These are phyloP conservation scores for Cryptocephalus primarius DNA, from an alignment of 2,888 invertebrate genomes.

Conservation along the genomic window DNA sequence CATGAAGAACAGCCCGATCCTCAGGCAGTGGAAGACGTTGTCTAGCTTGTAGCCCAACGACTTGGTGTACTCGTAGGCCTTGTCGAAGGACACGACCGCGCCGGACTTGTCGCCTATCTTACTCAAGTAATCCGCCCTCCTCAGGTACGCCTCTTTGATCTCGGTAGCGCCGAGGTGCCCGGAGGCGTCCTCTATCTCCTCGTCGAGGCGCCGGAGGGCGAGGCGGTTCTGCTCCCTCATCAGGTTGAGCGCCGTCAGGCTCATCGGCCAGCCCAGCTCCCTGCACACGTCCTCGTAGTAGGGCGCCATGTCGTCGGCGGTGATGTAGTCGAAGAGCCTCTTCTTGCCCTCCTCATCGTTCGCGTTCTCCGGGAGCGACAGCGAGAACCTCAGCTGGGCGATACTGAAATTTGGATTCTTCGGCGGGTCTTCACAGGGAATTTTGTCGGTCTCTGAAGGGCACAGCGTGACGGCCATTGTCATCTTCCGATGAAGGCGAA, in stretches of 20 bases:
- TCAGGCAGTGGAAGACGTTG: slow-evolving; percentile 34
- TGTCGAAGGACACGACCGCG: slow-evolving; percentile 21
- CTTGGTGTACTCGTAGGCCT: slow-evolving; percentile 30
- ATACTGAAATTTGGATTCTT: slow-evolving; percentile 28
- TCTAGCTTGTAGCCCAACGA: slow-evolving; percentile 33
- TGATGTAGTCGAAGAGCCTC: slow-evolving; percentile 39
- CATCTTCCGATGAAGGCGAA: too few relatives aligned
- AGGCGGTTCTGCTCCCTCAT: slow-evolving; percentile 23
- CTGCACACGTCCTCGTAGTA: slow-evolving; percentile 49
- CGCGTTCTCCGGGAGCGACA: slow-evolving; percentile 39
- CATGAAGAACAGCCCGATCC: slow-evolving; percentile 29
- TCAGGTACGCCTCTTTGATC: slow-evolving; percentile 24
- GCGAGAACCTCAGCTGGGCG: slow-evolving; percentile 45
- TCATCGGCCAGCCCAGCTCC: slow-evolving; percentile 38
- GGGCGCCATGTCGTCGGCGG: slow-evolving; percentile 49
- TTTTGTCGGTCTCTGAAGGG: too few relatives aligned
- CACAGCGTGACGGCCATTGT: too few relatives aligned
- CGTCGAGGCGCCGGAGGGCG: slow-evolving; percentile 20
- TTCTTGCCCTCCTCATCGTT: slow-evolving; percentile 37
- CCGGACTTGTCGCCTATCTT: slow-evolving; percentile 35
- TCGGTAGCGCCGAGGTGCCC: slow-evolving; percentile 18
- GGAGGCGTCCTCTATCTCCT: slow-evolving; percentile 19
- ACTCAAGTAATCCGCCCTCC: slow-evolving; percentile 34
- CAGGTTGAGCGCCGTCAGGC: slow-evolving; percentile 23
- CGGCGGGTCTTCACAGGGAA: slow-evolving; percentile 8